Evolutionary conservation across 2,888 invertebrate genomes (phyloP), one percentile per base, ranked within the genome.

Genomic region (Polymixis flavicincta): DNA sequence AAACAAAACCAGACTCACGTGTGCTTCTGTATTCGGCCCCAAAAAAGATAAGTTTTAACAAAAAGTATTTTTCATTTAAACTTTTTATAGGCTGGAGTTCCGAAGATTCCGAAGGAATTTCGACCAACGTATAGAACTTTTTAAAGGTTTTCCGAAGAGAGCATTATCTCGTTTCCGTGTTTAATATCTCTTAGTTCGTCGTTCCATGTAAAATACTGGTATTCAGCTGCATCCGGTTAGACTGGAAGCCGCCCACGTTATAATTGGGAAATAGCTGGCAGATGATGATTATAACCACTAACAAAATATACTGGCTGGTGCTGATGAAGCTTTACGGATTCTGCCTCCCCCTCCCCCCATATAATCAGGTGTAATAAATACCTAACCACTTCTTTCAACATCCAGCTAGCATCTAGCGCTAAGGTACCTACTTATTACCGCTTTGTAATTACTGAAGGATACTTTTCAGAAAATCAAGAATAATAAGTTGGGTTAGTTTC

Each of bases 21-120:
- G 32, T 79, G 19, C 25, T 54, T 48, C 19, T 66, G 65, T 45
- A 19, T 52, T 28, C 42, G 37, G 32, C 22, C 59, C 25, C 32
- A 13, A 76, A 67, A 37, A 69, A 69, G 48, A 75, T 52, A 78
- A 68, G 64, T 50, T 65, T 7, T 17, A 45, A 37, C 57, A n/a
- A 19, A 75, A 64, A 57, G 52, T 42, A 60, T 54, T 66, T 64
- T 68, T 65, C 42, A 68, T 82, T 32, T 50, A 54, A 76, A 69
- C 55, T 82, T 82, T 74, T 74, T 55, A 60, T 42, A 45, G 22
- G 7, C 1, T 7, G 9, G 7, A 54, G 45, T 79, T 57, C n/a
- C n/a, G n/a, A 13, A 77, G 57, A 37, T 64, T 64, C 8, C 6
- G 19, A 19, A 14, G 28, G 52, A 60, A 60, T 28, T 54, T 60